Evolutionary conservation across 2,113 vertebrate species (phyloP), one percentile per base, ranked within the genome.

Genomic region (Xenus cinereus): DNA sequence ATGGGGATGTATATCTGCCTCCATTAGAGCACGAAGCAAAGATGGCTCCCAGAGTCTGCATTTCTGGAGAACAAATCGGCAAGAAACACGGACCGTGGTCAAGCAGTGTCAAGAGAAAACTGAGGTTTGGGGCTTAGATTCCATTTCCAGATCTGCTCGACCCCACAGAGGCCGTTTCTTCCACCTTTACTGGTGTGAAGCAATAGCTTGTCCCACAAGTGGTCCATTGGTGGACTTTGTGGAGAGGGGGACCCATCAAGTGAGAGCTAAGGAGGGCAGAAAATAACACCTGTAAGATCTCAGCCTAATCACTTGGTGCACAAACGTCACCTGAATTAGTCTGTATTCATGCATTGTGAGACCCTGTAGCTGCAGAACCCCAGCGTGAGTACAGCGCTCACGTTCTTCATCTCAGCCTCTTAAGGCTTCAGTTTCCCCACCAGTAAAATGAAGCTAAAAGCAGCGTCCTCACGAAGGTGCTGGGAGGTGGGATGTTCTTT

Each of bases 1-100:
- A 95, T 91, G 95, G 90, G 72, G 71, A 27, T 93, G 89, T 87
- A 14, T 85, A 68, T 91, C 92, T 94, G 92, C 76, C 64, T 94
- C 87, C 87, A 88, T 94, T 88, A 95, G 64, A 90, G 86, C 82
- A 46, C 85, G 87, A 30, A 77, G 78, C 41, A 54, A 50, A 60
- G 90, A 77, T n/a, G 39, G 79, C 56, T 94, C 79, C 87, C 75
- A 81, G 72, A 84, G 54, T 73, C 51, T 91, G 60, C 54, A 7
- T 56, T 90, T 37, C 85, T 51, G 19, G 46, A 16, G 79, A 39
- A 78, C 21, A 82, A 75, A 79, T 12, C 50, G 75, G 62, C 63
- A 74, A 80, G 46, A 79, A 84, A 37, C 19, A 21, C 54, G 67
- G 45, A 39, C 30, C 2, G 0, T 30, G 54, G 69, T 46, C 78